Conservation (phyloP, 2,888 invertebrate species). For the Malacosoma neustria region DNA sequence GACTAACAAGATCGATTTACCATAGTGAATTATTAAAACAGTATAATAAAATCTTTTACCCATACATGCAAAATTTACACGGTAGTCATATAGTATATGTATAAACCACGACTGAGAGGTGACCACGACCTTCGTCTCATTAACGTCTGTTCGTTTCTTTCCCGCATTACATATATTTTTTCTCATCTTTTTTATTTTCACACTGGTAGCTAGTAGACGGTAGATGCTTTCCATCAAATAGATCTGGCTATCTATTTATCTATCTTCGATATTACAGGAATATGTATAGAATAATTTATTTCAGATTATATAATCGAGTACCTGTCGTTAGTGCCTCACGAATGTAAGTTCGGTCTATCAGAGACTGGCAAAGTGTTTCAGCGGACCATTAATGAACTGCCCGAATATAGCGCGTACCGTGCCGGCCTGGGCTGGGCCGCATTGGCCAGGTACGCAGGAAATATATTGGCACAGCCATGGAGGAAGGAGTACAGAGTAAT, state of each 20-base stretch:
- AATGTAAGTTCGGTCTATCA: conserved; percentile 84
- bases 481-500: conserved; percentile 88
- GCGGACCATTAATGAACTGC: conserved; percentile 79
- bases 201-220: no score
- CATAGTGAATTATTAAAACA: background rate
- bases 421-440: conserved; percentile 90
- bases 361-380: conserved; percentile 86
- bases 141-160: no score
- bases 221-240: no score
- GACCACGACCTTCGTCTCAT: no score
- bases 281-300: conserved; percentile 82
- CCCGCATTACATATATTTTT: no score
- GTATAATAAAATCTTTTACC: no score
- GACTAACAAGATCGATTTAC: conserved; percentile 1
- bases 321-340: conserved; percentile 84
- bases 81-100: no score
- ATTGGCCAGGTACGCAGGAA: conserved; percentile 89
- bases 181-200: no score
- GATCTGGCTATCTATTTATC: no score
- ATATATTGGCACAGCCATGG: conserved; percentile 91
- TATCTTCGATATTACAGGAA: no score
- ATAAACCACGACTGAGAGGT: no score
- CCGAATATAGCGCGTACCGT: conserved; percentile 86
- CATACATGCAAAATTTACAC: no score
- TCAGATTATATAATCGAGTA: conserved; percentile 86